phyloP scores from a whole-genome alignment of 1,140 invertebrate genomes.

The Orius insidiosus region DNA sequence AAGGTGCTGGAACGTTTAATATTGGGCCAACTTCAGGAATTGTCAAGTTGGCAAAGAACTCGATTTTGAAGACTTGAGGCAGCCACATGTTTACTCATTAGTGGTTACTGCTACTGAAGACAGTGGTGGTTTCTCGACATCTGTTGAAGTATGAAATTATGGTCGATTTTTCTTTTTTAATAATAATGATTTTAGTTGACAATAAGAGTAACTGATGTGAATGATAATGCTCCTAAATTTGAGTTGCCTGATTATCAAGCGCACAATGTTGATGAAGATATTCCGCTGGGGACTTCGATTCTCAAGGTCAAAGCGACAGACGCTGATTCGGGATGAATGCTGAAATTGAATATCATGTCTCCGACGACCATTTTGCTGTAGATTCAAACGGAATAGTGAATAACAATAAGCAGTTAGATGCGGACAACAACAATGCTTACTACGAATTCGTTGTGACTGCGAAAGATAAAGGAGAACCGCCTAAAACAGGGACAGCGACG shows the following conservation, averaged over 20 bases:
- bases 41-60: conserved; percentile 88
- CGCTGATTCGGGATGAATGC: conserved; percentile 78
- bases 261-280: conserved; percentile 87
- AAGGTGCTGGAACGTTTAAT: conserved; percentile 87
- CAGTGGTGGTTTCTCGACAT: conserved; percentile 86
- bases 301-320: conserved; percentile 85
- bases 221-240: conserved; percentile 87
- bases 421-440: conserved; percentile 90
- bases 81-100: conserved; percentile 81
- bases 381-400: conserved; percentile 80
- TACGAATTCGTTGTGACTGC: conserved; percentile 86
- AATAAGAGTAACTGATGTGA: conserved; percentile 83
- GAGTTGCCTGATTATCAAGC: conserved; percentile 89
- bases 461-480: conserved; percentile 78
- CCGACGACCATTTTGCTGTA: conserved; percentile 83
- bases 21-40: conserved; percentile 85
- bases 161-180: no score
- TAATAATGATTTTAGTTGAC: conserved; percentile 43
- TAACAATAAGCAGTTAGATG: conserved; percentile 83
- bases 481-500: conserved; percentile 78
- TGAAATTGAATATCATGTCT: conserved; percentile 82
- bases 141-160: conserved; percentile 55
- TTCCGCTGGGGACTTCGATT: conserved; percentile 75
- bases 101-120: conserved; percentile 88
- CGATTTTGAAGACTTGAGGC: conserved; percentile 83